Conservation (phyloP, 2,888 invertebrate species). For the Pseudanteris insignis region DNA sequence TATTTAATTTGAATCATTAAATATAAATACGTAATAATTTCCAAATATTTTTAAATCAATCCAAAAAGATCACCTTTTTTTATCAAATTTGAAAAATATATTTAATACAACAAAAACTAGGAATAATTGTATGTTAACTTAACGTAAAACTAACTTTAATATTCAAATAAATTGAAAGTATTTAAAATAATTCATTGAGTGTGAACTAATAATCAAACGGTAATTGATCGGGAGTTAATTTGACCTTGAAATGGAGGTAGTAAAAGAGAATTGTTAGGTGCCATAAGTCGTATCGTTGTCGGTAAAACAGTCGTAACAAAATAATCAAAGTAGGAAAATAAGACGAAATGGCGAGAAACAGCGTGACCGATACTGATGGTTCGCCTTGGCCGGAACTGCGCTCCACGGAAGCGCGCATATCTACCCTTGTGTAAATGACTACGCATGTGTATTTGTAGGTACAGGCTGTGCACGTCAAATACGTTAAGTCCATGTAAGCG, state of each 20-base stretch:
- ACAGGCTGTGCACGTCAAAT: constrained; percentile 35
- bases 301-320: constrained; percentile 21
- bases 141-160: too few relatives aligned
- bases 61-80: too few relatives aligned
- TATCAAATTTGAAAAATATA: too few relatives aligned
- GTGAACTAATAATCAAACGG: too few relatives aligned
- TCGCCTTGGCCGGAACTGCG: constrained; percentile 61
- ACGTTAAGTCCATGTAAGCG: constrained; percentile 29
- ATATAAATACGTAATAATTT: too few relatives aligned
- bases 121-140: too few relatives aligned
- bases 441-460: constrained; percentile 40
- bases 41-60: too few relatives aligned
- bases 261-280: not conserved
- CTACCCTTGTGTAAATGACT: constrained; percentile 44
- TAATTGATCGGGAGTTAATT: too few relatives aligned
- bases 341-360: constrained; percentile 27
- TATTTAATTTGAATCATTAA: too few relatives aligned
- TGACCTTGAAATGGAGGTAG: constrained; percentile 5
- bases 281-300: constrained; percentile 10
- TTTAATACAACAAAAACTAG: too few relatives aligned
- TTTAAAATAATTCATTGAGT: too few relatives aligned
- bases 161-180: too few relatives aligned
- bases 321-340: constrained; percentile 44
- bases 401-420: constrained; percentile 62
- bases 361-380: constrained; percentile 46